Evolutionary conservation across 2,113 vertebrate species (phyloP), one percentile per base, ranked within the genome.

Genomic region (Cyprinodon tularosa): DNA sequence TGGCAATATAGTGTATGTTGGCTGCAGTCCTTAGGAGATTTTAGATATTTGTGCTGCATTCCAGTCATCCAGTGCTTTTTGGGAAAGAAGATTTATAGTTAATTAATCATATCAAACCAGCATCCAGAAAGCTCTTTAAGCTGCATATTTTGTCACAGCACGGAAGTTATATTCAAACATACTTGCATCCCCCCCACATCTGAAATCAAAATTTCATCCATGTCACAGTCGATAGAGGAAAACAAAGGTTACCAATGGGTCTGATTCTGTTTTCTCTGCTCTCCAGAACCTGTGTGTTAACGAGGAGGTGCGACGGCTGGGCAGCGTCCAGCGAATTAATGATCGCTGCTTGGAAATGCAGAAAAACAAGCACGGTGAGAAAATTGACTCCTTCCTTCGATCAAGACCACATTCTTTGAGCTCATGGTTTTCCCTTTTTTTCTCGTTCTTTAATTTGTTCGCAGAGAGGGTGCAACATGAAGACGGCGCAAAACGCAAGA

Each of bases 301-400:
- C 0, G 95, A 96, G 73, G 97, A 97, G 0, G 97, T 99, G 78
- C 93, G 42, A 2, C 83, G 59, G 22, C 83, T 99, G 72, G 93
- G 96, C 22, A 93, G 94, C 29, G 87, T 95, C 59, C 96, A 97
- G 80, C 95, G 95, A 66, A 98, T 99, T 85, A 99, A 98, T 0
- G 97, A 99, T 82, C 96, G 95, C 84, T 99, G 98, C 86, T 77
- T 96, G 92, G 98, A 98, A 92, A 95, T 99, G 95, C 97, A 99
- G 74, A 97, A 96, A 91, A 96, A 95, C 90, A 97, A 95, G 83
- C 94, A 92, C 0, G 95, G 97, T 98, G 90, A 72, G 93, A 65
- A 20, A 1, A 39, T 61, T 63, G 39, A 17, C 76, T 68, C 45
- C 83, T 14, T 10, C 37, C 9, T 64, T 29, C 36, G 37, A 62